Conservation (phyloP, 2,888 invertebrate genomes). For the Erebia epiphron region DNA sequence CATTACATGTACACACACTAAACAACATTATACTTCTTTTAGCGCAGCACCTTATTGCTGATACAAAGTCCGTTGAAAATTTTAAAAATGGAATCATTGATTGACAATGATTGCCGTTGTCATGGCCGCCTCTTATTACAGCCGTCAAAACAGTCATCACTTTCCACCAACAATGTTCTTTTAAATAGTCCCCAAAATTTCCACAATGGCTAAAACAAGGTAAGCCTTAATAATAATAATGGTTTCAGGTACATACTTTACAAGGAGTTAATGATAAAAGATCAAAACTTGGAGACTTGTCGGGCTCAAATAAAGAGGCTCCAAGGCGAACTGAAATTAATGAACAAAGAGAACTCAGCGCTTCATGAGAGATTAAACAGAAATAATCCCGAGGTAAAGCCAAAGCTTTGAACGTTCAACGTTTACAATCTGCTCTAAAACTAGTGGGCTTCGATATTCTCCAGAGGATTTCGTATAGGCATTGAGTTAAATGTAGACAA, state of each 20-base stretch:
- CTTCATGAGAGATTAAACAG: slow-evolving; percentile 80
- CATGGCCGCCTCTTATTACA: slow-evolving; percentile 2
- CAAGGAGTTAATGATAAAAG: slow-evolving; percentile 85
- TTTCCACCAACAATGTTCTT: slow-evolving; percentile 40
- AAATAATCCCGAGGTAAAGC: slow-evolving; percentile 64
- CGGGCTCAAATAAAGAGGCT: slow-evolving; percentile 84
- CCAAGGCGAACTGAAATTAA: slow-evolving; percentile 85
- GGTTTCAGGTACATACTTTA: slow-evolving; percentile 84
- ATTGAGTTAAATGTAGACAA: no score
- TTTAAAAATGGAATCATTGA: slow-evolving; percentile 22
- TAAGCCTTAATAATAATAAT: slow-evolving; percentile 40
- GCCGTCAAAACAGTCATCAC: slow-evolving; percentile 26
- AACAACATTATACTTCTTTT: no score
- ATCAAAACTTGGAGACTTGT: slow-evolving; percentile 84
- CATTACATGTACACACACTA: no score
- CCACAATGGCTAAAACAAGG: slow-evolving; percentile 58
- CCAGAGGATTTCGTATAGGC: neutral
- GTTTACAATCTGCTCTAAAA: slow-evolving; percentile 1
- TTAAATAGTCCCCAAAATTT: slow-evolving; percentile 35
- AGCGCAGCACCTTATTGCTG: no score
- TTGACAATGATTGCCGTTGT: slow-evolving; percentile 1
- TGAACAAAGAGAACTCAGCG: slow-evolving; percentile 83
- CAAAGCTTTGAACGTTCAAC: slow-evolving; percentile 25
- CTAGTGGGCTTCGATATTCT: slow-evolving; percentile 7
- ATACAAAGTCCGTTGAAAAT: neutral